Evolutionary conservation across 2,113 vertebrate genomes (phyloP).

Genomic region (Crypturellus undulatus): DNA sequence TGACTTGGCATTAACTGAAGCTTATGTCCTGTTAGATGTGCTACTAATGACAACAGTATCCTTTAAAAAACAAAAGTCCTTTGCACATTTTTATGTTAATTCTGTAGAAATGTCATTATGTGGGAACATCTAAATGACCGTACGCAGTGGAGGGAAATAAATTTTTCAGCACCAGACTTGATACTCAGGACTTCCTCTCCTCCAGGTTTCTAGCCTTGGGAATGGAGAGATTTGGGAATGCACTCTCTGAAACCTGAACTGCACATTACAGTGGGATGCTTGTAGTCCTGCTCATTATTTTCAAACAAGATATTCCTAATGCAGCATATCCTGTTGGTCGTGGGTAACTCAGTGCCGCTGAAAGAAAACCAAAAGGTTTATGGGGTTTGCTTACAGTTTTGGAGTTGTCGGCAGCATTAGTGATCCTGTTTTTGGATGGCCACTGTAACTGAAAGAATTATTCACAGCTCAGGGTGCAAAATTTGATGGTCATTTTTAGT

Average conservation of each 20-base stretch:
- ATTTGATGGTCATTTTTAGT: background rate
- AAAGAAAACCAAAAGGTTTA: background rate
- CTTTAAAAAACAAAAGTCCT: no score
- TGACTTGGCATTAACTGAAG: no score
- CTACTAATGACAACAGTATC: background rate
- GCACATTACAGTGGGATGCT: background rate
- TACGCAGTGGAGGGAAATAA: background rate
- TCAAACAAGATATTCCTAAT: background rate
- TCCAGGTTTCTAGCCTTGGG: no score
- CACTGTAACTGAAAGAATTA: background rate
- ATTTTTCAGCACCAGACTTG: background rate
- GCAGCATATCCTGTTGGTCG: background rate
- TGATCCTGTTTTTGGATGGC: background rate
- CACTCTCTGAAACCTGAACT: background rate
- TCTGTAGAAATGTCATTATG: background rate
- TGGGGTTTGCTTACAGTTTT: background rate
- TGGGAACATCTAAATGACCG: background rate
- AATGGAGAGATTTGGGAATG: background rate
- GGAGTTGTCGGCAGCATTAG: background rate
- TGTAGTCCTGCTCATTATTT: background rate
- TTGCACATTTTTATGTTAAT: background rate
- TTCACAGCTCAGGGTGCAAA: background rate
- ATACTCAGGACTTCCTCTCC: background rate
- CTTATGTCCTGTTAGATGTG: background rate
- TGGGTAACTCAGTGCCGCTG: background rate